Base-by-base conservation (phyloP, 2,797 vertebrate species). In the Chiroxiphia lanceolata region DNA sequence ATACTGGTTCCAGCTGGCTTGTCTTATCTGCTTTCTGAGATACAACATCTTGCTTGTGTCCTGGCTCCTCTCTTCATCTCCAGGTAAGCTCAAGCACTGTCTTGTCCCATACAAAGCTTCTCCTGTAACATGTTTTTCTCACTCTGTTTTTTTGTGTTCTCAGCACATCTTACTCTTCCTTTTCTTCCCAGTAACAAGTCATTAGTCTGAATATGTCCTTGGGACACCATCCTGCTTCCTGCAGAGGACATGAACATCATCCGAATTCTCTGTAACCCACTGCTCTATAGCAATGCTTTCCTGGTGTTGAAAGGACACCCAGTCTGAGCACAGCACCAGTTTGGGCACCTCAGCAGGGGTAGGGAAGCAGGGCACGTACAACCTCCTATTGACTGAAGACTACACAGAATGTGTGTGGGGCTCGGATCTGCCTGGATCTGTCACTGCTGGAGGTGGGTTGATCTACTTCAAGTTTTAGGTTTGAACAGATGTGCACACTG, bases 401-500 rank as follows among this genome's bases (percentile, higher is more conserved):
- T 31, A 10, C 23, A 3, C 31, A 57, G 40, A 70, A 53, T 2
- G 5, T 33, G 36, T 27, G 82, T 48, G 51, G 31, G 5, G 13
- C 38, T 77, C 25, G 57, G 45, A 9, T 61, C 17, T 70, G 36
- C 22, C 64, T 20, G 25, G 13, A 26, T 65, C 23, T 21, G 15
- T 18, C 45, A 20, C 45, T 77, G 12, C n/a, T 65, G 54, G 23
- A 64, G 10, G 3, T 8, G 23, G 2, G 2, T 25, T 72, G 34
- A 26, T 17, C 29, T 57, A 2, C 29, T 38, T 33, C 3, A 5
- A 54, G 18, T 26, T 48, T 83, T 72, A 22, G 42, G 9, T 20
- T 85, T 34, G 22, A 51, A 25, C 23, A 63, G 67, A 42, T 5
- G 2, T 5, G 9, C 19, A 10, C 0, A 0, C 19, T 65, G 38